Evolutionary conservation across 2,797 vertebrate genomes (phyloP).

Genomic region (Threskiornis aethiopicus): DNA sequence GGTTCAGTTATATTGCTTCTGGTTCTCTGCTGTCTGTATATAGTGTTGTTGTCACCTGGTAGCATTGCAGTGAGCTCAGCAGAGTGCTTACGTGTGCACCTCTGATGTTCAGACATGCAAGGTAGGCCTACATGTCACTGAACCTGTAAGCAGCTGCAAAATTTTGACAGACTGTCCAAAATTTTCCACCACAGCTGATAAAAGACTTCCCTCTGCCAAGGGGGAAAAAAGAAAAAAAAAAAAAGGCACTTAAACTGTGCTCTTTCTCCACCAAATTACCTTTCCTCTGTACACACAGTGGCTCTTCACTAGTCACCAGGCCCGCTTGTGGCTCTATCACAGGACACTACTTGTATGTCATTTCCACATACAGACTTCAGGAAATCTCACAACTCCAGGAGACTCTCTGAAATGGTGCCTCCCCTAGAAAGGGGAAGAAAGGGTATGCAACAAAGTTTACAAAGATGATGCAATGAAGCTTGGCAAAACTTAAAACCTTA

Average conservation of each 20-base stretch:
- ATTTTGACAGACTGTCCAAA: not conserved
- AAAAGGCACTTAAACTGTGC: not conserved
- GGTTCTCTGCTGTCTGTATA: not conserved
- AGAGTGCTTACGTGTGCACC: not conserved
- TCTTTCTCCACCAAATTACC: not conserved
- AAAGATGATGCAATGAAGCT: not conserved
- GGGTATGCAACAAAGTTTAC: not conserved
- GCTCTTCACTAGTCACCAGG: not conserved
- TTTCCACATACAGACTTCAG: not conserved
- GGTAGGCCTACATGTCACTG: not conserved
- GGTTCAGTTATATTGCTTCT: not conserved
- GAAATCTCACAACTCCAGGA: fast-evolving
- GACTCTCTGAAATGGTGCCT: fast-evolving
- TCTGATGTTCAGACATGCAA: not conserved
- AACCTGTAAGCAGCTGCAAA: not conserved
- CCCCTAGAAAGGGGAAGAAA: not conserved
- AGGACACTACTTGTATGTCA: not conserved
- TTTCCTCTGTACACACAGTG: not conserved
- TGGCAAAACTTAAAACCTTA: not conserved
- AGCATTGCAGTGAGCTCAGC: not conserved
- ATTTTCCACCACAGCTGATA: not conserved
- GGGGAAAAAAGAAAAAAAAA: no score
- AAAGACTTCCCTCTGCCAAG: not conserved
- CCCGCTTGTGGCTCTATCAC: not conserved
- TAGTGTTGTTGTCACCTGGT: not conserved